A percentile compares a stretch with the other conserved stretches of the same genome.
phyloP scores from a whole-genome alignment of 2,113 vertebrate genomes.

The Lipophrys pholis region DNA sequence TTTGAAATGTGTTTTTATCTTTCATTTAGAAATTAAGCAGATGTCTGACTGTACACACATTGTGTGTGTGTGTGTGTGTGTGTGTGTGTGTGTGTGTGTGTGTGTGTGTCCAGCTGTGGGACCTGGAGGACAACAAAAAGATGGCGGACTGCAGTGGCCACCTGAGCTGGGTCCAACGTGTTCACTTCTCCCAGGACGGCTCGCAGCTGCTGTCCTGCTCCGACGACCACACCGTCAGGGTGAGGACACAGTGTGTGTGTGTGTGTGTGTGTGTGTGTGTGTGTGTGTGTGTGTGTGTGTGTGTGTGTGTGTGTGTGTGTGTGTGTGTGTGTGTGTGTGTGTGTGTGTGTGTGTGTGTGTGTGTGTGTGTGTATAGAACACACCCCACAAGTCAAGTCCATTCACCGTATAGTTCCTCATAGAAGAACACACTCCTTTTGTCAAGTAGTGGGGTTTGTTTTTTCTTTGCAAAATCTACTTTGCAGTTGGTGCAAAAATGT shows the following conservation, averaged over 20 bases:
- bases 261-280: background rate
- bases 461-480: too few relatives aligned
- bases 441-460: too few relatives aligned
- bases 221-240: conserved; percentile 95
- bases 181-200: conserved; percentile 92
- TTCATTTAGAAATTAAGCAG: too few relatives aligned
- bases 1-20: too few relatives aligned
- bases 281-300: too few relatives aligned
- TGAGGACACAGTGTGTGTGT: conserved; percentile 49
- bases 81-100: conserved; percentile 15
- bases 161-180: conserved; percentile 94
- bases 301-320: too few relatives aligned
- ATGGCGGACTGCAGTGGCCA: conserved; percentile 94
- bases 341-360: too few relatives aligned
- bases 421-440: background rate
- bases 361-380: too few relatives aligned
- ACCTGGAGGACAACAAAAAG: conserved; percentile 88
- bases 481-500: background rate
- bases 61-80: background rate
- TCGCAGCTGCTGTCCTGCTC: conserved; percentile 93
- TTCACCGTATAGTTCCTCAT: too few relatives aligned
- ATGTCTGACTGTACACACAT: too few relatives aligned
- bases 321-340: too few relatives aligned
- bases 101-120: conserved; percentile 88
- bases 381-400: too few relatives aligned